Percentiles rank a stretch among this genome's conserved stretches.
phyloP scores from a whole-genome alignment of 2,797 vertebrate genomes.

The Enteromius unitaeniatus region DNA sequence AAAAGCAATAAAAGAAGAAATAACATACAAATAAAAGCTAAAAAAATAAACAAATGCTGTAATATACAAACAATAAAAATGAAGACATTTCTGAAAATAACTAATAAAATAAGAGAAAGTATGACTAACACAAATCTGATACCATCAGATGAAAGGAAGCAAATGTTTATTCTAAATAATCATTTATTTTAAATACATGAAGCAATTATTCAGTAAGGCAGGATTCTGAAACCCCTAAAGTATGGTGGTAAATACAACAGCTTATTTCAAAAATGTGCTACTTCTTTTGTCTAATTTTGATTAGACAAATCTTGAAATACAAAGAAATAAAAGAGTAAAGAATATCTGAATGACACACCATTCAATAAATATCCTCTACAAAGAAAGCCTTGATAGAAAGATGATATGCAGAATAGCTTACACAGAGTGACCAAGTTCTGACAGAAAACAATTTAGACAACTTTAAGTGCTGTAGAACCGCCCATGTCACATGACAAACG shows the following conservation, averaged over 20 bases:
- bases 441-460: neutral
- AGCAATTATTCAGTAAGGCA: neutral
- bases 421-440: neutral
- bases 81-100: neutral
- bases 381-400: neutral
- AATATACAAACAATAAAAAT: neutral
- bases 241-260: neutral
- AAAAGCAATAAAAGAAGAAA: neutral
- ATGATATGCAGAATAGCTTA: neutral
- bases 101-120: neutral
- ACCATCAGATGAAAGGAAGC: neutral
- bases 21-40: neutral
- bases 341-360: neutral
- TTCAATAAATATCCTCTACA: neutral
- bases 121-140: neutral
- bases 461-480: neutral
- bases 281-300: too few species aligned
- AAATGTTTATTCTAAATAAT: slow-evolving; percentile 27
- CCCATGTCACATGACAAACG: neutral
- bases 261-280: neutral
- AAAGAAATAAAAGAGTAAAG: neutral
- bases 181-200: neutral
- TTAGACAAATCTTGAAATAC: neutral
- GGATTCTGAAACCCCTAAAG: neutral
- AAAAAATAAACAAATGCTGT: neutral